Percentiles rank a stretch among this genome's conserved stretches.
These are phyloP conservation scores for Nibea coibor DNA, from an alignment of 2,113 vertebrate genomes.

Conservation along the genomic window DNA sequence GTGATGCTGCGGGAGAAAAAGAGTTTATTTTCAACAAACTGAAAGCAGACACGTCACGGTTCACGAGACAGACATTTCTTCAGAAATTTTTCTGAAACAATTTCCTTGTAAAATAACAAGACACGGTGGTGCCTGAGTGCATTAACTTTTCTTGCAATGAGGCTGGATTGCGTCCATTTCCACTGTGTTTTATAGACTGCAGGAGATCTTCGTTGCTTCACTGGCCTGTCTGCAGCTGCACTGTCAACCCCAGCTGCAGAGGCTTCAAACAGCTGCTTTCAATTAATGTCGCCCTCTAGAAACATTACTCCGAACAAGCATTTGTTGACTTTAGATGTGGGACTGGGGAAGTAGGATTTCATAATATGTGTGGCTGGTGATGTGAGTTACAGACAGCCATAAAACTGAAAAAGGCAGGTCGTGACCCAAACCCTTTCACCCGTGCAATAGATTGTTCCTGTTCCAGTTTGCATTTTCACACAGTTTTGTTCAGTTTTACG, in stretches of 20 bases:
- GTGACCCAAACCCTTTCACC: slow-evolving; percentile 62
- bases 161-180: slow-evolving; percentile 2
- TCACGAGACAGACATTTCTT: not conserved
- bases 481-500: slow-evolving; percentile 35
- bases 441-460: slow-evolving; percentile 54
- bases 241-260: slow-evolving; percentile 68
- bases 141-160: not conserved
- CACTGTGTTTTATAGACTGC: slow-evolving; percentile 25
- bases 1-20: slow-evolving; percentile 19
- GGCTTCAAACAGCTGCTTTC: slow-evolving; percentile 76
- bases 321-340: slow-evolving; percentile 80
- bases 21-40: slow-evolving; percentile 21
- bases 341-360: slow-evolving; percentile 66
- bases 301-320: slow-evolving; percentile 73
- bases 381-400: slow-evolving; percentile 70
- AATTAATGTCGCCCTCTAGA: slow-evolving; percentile 70
- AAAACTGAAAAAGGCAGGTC: slow-evolving; percentile 70
- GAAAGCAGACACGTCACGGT: slow-evolving; percentile 1
- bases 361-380: slow-evolving; percentile 66
- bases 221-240: slow-evolving; percentile 59
- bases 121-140: not conserved
- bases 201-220: slow-evolving; percentile 49
- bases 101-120: slow-evolving; percentile 2
- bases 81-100: not conserved
- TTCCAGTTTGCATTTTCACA: slow-evolving; percentile 45